phyloP scores from a whole-genome alignment of 2,113 vertebrate genomes.

The Calidris pygmaea region DNA sequence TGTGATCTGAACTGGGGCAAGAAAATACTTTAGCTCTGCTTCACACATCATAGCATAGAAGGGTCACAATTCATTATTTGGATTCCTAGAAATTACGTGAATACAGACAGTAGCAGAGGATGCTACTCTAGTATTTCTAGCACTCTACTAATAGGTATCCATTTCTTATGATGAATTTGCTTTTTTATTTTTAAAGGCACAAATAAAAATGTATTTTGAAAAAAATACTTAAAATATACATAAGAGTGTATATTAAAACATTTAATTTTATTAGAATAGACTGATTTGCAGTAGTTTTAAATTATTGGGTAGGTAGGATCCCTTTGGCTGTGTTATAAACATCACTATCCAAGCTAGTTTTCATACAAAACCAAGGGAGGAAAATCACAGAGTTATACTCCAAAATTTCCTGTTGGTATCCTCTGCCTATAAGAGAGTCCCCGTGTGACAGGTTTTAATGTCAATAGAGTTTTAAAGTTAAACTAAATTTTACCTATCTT shows the following conservation, averaged over 20 bases:
- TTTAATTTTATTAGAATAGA: background rate
- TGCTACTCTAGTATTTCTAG: background rate
- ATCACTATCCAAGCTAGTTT: background rate
- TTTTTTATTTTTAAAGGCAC: background rate
- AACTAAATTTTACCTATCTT: background rate
- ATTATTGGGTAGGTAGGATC: background rate
- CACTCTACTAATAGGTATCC: accelerated
- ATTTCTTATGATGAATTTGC: background rate
- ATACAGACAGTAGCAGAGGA: background rate
- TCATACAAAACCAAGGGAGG: background rate
- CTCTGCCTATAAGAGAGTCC: background rate
- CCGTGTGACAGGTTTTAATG: background rate
- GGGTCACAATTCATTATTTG: background rate
- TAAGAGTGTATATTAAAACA: background rate
- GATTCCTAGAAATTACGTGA: background rate
- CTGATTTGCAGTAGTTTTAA: background rate
- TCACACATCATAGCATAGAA: background rate
- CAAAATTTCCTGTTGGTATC: background rate
- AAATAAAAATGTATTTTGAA: background rate
- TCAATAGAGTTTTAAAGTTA: background rate
- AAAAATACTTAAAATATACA: background rate
- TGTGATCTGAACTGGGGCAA: background rate
- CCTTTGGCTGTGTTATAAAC: background rate
- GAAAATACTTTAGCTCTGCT: background rate
- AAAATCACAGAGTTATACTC: accelerated